phyloP scores from a whole-genome alignment of 2,888 invertebrate genomes.

The Ophraella communa region DNA sequence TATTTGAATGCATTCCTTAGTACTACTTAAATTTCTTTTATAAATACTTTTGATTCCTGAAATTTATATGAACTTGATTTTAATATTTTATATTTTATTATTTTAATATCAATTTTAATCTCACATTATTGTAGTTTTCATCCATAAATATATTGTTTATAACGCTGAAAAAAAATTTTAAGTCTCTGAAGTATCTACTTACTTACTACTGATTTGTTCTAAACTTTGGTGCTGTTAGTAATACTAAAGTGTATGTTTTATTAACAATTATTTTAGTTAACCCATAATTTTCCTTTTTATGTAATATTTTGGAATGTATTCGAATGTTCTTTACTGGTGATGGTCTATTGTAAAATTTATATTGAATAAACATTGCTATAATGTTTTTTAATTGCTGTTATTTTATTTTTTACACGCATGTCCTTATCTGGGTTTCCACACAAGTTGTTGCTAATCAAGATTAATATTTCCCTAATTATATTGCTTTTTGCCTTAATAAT shows the following conservation, averaged over 20 bases:
- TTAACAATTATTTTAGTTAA: slow-evolving; percentile 18
- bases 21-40: slow-evolving; percentile 15
- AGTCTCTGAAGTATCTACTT: not conserved
- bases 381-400: slow-evolving; percentile 57
- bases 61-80: no score
- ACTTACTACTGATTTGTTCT: not conserved
- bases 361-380: slow-evolving; percentile 59
- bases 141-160: no score
- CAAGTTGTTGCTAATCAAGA: slow-evolving; percentile 32
- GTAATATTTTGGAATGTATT: slow-evolving; percentile 21
- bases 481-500: not conserved
- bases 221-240: no score
- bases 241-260: not conserved
- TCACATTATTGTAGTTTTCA: not conserved
- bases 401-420: slow-evolving; percentile 56
- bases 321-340: slow-evolving; percentile 50
- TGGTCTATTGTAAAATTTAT: slow-evolving; percentile 57
- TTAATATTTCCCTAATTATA: slow-evolving; percentile 1
- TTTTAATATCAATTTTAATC: no score
- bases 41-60: not conserved
- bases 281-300: not conserved
- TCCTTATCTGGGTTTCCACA: slow-evolving; percentile 48
- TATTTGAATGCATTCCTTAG: slow-evolving; percentile 35
- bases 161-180: no score
- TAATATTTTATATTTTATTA: not conserved